Evolutionary conservation across 2,113 vertebrate genomes (phyloP).

Genomic region (Melospiza georgiana): DNA sequence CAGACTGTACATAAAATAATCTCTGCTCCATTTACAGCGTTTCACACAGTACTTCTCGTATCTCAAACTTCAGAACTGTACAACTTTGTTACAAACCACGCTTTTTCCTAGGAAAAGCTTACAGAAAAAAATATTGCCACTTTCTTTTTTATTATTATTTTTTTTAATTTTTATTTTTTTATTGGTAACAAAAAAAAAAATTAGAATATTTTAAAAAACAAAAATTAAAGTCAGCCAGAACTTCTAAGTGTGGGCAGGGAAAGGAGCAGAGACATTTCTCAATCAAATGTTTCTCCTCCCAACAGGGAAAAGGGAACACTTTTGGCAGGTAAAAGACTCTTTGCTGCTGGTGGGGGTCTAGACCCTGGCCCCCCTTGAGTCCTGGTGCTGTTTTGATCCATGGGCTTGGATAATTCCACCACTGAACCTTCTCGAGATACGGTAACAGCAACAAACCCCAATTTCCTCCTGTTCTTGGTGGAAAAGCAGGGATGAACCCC

Average conservation of each 20-base stretch:
- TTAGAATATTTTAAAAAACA: constrained; percentile 20
- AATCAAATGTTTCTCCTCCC: neutral
- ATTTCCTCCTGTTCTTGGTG: neutral
- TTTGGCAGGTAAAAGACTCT: constrained; percentile 4
- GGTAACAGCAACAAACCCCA: neutral
- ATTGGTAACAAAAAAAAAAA: constrained; percentile 32
- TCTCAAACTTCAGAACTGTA: constrained; percentile 80
- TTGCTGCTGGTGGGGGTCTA: neutral
- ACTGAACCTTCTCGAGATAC: rapidly evolving
- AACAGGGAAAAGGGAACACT: neutral
- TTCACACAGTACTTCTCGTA: constrained; percentile 70
- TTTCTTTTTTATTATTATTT: constrained; percentile 12
- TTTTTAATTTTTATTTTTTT: neutral
- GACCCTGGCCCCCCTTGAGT: neutral
- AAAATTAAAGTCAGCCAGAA: constrained; percentile 63
- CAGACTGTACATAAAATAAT: constrained; percentile 76
- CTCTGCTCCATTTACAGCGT: constrained; percentile 74
- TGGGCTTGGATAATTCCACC: neutral
- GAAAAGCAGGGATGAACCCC: neutral
- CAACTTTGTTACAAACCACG: constrained; percentile 86
- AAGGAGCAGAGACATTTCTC: constrained; percentile 19
- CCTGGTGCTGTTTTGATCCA: neutral
- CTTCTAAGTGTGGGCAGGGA: constrained; percentile 29
- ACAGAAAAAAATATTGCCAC: constrained; percentile 74
- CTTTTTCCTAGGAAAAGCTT: constrained; percentile 75